phyloP scores from a whole-genome alignment of 2,113 vertebrate genomes.

The Oostethus manadensis region DNA sequence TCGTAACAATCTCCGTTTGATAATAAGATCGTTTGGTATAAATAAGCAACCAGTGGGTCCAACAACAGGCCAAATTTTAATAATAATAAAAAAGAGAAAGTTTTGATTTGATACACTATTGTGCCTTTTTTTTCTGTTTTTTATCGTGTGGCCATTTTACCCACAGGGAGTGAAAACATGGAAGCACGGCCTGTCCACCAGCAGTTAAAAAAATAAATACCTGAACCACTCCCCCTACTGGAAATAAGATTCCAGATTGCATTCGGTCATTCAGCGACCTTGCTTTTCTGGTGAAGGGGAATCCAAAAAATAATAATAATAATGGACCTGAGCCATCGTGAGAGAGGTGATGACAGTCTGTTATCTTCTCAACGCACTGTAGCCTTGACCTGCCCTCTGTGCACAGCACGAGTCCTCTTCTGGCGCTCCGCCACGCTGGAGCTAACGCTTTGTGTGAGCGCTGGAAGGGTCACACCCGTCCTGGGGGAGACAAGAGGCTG shows the following conservation, averaged over 20 bases:
- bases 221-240: not conserved
- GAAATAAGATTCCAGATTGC: not conserved
- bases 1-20: too few species aligned
- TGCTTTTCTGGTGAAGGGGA: not conserved
- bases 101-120: not conserved
- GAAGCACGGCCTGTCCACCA: not conserved
- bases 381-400: slow-evolving; percentile 65
- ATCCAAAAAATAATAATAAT: too few species aligned
- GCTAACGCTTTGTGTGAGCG: slow-evolving; percentile 70
- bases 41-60: not conserved
- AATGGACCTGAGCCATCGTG: not conserved
- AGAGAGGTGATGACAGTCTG: not conserved
- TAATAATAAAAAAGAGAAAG: not conserved
- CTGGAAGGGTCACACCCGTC: slow-evolving; percentile 60
- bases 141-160: too few species aligned
- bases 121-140: not conserved
- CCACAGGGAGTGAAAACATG: too few species aligned
- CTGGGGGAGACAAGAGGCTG: not conserved
- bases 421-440: slow-evolving; percentile 68
- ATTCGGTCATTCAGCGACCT: not conserved
- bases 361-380: slow-evolving; percentile 43
- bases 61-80: not conserved
- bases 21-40: not conserved
- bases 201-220: not conserved
- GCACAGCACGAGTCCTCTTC: slow-evolving; percentile 65